Evolutionary conservation across 2,888 invertebrate genomes (phyloP), one percentile per base, ranked within the genome.

Genomic region (Crioceris asparagi): DNA sequence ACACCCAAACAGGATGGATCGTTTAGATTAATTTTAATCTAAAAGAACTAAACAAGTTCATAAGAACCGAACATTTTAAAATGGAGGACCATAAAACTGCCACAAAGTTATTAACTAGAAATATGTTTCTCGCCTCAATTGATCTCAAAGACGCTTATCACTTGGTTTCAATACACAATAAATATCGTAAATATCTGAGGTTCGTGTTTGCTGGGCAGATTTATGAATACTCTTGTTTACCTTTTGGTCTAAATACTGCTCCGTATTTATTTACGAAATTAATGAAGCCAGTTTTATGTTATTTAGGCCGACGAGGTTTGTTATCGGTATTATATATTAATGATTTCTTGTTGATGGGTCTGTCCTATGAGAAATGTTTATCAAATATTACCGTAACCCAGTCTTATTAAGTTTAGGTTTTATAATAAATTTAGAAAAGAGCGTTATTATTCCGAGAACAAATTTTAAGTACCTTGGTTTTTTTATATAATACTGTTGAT

Each of bases 281-380:
- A 21, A 40, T 40, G 40, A 40, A 40, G 18, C 40, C 36, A 7
- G 27, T 36, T 19, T 15, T 36, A 14, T 14, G 26, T 7, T 31
- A 18, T 15, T 17, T 40, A 8, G 25, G 36, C 11, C 17, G 26
- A 35, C 11, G 23, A 6, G 25, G 25, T 10, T 35, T 39, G 16
- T 5, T 10, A 26, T 41, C 33, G 8, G 37, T 31, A 6, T 2
- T 31, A 10, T 50, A 46, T 33, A 27, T 50, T 17, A 46, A 50
- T 26, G 49, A 50, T 39, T 43, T 50, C 42, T 29, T 50, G 7
- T 17, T 46, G 8, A 27, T 49, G n/a, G 43, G 45, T 8, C 30
- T 34, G 7, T 29, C 43, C 1, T 25, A 19, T 15, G 12, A 19
- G 12, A 26, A 39, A 10, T 47, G 47, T 29, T 2, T 14, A 25